Base-by-base conservation (phyloP, 1,140 invertebrate genomes). In the Drosophila persimilis region DNA sequence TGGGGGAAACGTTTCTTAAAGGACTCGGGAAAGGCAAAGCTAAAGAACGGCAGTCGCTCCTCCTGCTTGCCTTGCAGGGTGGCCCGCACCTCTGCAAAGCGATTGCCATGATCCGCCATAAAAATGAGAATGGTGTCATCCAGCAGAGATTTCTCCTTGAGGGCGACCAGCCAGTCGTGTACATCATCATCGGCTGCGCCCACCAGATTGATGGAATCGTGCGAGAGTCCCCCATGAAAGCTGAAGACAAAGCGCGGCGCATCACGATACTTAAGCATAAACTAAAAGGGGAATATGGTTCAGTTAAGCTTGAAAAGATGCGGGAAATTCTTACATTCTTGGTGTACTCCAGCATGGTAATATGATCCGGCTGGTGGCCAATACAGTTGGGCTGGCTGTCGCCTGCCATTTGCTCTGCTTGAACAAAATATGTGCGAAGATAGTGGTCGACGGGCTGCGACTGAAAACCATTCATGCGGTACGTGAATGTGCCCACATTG, bases 61-160 rank as follows among this genome's bases (percentile, higher is more conserved):
- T 98, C 97, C 69, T 97, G 94, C 92, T 97, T 97, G 1, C 97
- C 97, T 91, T 98, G 97, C 8, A 97, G 92, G 0, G 97, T 97
- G 73, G 96, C 94, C 1, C 97, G 94, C 7, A 98, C 95, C 50
- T 95, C 93, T 1, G 96, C 94, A 92, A 97, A 97, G 80, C 96
- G 95, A 65, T 96, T 95, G 11, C 97, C 97, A 92, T 98, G 97
- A 92, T 98, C 97, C 17, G 96, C 96, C 95, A 98, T 96, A 2
- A 98, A 80, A 45, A 98, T 94, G 1, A 98, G 91, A 60, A 98
- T 80, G 0, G 97, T 97, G 75, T 97, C 94, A 75, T 97, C 95
- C 0, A 97, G 92, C 35, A 94, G 86, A 0, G 94, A 94, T 6
- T 91, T 91, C n/a, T 92, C 83, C 29, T 94, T 92, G 13, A 96